phyloP scores from a whole-genome alignment of 2,113 vertebrate species.

The Rhineura floridana region DNA sequence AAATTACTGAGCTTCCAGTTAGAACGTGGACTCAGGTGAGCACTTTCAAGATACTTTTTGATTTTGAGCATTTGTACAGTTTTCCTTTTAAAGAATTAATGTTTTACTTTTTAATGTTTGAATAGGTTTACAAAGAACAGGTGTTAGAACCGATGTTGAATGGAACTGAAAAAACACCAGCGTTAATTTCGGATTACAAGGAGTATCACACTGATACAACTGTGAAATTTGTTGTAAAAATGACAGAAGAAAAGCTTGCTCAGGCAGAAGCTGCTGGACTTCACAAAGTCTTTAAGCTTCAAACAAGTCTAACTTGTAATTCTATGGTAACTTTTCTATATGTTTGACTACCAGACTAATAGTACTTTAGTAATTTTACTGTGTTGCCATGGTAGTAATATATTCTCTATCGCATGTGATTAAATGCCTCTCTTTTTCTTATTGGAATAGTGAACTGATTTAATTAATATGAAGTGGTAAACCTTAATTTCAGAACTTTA shows the following conservation, averaged over 20 bases:
- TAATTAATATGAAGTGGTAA: neutral
- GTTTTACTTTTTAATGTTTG: conserved; percentile 40
- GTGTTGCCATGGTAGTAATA: neutral
- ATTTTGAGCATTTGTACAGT: neutral
- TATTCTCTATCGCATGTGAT: neutral
- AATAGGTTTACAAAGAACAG: conserved; percentile 94
- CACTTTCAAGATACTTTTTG: conserved; percentile 9
- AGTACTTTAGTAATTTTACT: conserved; percentile 30
- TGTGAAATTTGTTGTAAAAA: conserved; percentile 97
- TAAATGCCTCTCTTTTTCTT: neutral
- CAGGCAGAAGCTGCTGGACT: conserved; percentile 96
- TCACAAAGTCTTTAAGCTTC: conserved; percentile 98
- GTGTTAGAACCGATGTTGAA: conserved; percentile 98
- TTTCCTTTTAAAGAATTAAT: conserved; percentile 9
- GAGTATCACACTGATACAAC: conserved; percentile 98
- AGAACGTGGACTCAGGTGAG: conserved; percentile 97
- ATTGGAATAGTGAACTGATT: neutral
- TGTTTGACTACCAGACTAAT: conserved; percentile 61
- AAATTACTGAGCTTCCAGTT: conserved; percentile 97
- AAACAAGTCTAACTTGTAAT: conserved; percentile 97
- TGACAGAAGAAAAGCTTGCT: conserved; percentile 96
- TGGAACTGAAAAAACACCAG: conserved; percentile 95
- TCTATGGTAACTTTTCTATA: conserved; percentile 88
- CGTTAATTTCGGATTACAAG: conserved; percentile 95
- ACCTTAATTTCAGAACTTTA: neutral